Conservation (phyloP, 2,113 vertebrate species). For the Ceyx margarethae region DNA sequence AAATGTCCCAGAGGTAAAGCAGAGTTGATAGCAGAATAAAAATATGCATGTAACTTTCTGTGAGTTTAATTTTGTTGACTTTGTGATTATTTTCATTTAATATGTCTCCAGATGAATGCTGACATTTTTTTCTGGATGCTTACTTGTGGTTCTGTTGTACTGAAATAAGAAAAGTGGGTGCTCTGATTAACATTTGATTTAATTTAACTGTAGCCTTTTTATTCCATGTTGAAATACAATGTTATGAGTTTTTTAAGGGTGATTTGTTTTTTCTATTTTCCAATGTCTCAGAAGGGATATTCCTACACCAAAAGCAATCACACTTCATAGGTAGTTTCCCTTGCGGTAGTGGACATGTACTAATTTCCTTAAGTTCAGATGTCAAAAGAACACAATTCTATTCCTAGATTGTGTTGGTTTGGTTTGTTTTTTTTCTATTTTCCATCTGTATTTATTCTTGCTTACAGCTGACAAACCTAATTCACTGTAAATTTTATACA, state of each 20-base stretch:
- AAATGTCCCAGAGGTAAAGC: conserved; percentile 54
- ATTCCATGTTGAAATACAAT: background rate
- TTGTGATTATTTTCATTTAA: conserved; percentile 41
- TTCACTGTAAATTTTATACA: background rate
- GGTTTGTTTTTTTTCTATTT: background rate
- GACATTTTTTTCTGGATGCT: background rate
- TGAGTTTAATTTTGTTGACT: conserved; percentile 28
- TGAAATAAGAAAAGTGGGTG: background rate
- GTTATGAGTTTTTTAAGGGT: background rate
- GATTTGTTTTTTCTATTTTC: background rate
- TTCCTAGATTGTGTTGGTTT: background rate
- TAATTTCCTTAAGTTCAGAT: background rate
- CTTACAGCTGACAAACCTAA: background rate
- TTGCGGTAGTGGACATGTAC: background rate
- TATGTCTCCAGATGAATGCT: background rate
- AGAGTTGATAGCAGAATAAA: conserved; percentile 12
- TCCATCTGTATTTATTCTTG: fast-evolving
- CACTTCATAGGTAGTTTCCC: background rate
- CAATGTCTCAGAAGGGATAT: background rate
- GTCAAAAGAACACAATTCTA: background rate
- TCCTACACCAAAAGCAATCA: background rate
- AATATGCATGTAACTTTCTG: conserved; percentile 23
- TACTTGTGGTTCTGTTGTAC: background rate
- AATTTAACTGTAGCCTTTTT: background rate
- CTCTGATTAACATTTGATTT: background rate